Conservation (phyloP, 2,113 vertebrate genomes). For the Isurus oxyrinchus region DNA sequence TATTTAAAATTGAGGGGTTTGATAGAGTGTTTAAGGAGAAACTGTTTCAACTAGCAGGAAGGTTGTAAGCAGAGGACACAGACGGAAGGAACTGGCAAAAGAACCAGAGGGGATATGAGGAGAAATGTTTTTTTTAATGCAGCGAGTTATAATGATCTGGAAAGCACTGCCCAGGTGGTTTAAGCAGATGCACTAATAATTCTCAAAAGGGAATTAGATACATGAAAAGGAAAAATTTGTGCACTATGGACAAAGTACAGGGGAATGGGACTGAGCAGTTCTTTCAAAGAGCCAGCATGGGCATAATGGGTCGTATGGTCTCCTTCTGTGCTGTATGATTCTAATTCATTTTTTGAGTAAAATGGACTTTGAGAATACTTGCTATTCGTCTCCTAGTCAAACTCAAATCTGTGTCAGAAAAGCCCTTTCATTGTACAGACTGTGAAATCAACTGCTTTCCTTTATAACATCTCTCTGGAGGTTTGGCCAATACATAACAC, state of each 20-base stretch:
- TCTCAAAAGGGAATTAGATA: too few relatives aligned
- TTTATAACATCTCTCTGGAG: neutral
- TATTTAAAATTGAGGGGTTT: neutral
- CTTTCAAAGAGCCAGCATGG: neutral
- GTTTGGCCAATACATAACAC: neutral
- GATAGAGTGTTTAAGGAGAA: too few relatives aligned
- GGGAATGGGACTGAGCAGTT: neutral
- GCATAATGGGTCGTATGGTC: neutral
- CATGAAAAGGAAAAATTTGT: too few relatives aligned
- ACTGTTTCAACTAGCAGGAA: too few relatives aligned
- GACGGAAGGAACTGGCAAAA: neutral
- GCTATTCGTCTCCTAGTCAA: neutral
- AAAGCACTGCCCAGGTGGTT: too few relatives aligned
- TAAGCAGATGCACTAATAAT: too few relatives aligned
- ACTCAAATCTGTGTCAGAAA: neutral
- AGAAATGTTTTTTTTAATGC: neutral
- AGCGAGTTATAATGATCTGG: too few relatives aligned
- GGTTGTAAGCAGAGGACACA: too few relatives aligned
- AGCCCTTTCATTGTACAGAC: neutral
- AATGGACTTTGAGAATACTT: neutral
- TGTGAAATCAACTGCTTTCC: neutral
- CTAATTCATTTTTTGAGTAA: neutral
- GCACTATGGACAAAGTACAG: too few relatives aligned
- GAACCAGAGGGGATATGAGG: neutral
- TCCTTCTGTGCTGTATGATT: neutral